Base-by-base conservation (phyloP, 1,140 invertebrate genomes). In the Drosophila aff. region DNA sequence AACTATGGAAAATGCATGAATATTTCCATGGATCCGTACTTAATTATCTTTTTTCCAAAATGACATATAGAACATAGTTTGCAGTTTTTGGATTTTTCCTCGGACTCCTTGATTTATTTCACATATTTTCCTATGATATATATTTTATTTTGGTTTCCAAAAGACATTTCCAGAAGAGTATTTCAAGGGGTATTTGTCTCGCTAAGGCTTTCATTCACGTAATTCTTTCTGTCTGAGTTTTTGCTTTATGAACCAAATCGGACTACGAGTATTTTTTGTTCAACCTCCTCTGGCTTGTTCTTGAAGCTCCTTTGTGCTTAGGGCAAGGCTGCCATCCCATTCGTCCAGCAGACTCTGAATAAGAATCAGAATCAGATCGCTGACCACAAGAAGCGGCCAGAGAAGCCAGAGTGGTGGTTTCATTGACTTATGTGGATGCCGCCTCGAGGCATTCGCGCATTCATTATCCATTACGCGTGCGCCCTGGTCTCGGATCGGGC, bases 171-270 rank as follows among this genome's bases (percentile, higher is more conserved):
- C 15, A 40, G 18, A 38, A 71, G 66, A 8, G 33, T 72, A 50
- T 58, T 26, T n/a, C 1, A 31, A 2, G 11, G 38, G 18, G 46
- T 50, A 38, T n/a, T 31, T 33, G 11, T 10, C 9, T 21, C 21
- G 3, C 8, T 21, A 16, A 38, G 28, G n/a, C 26, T 36, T 55
- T 18, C 40, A 44, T 60, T 66, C 50, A 59, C 69, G 66, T 71
- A 46, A 68, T 62, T 33, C 66, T 33, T 50, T 69, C 26, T 21
- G 31, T 23, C 21, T 41, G 36, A 28, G 60, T 71, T 81, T 82
- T 83, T 91, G 79, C 76, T 91, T 85, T 85, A 89, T 89, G 84
- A 89, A 82, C 81, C 89, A 91, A 79, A 91, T 79, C 84, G 52
- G 33, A 10, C 33, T 36, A 38, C 33, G 52, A 55, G 59, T 62